Evolutionary conservation across 2,888 invertebrate genomes (phyloP), one percentile per base, ranked within the genome.

Genomic region (Parnassius apollo): DNA sequence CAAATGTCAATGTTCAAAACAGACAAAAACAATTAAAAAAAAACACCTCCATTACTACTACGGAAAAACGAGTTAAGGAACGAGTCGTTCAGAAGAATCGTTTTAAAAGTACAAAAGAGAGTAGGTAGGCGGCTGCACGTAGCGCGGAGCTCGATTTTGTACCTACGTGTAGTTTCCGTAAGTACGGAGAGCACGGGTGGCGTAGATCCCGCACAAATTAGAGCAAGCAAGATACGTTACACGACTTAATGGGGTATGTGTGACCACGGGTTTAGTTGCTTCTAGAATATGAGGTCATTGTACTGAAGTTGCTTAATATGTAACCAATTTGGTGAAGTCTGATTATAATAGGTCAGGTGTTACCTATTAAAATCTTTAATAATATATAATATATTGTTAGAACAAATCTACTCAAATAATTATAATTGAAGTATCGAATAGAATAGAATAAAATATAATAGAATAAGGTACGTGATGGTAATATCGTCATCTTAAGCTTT

Each of bases 161-260:
- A 49, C 48, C 49, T 42, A 49, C 48, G 55, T 50, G 48, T 55
- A 60, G 55, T 60, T 60, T 60, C 60, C 60, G 60, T 60, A 49
- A 60, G 60, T 60, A 60, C 55, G 49, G 49, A 49, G 48, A 49
- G 48, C 53, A 53, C 35, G 53, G 48, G 42, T 18, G 49, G 12
- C 12, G 49, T 13, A 49, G 49, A 58, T 50, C 58, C 52, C 55
- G 60, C 49, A 55, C 60, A 60, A 60, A 60, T 50, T 60, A 55
- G 60, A 60, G 49, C 48, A 50, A 60, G 49, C 48, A 50, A 42
- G 55, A 22, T 49, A 49, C 60, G 60, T 60, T 49, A 13, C 18
- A 45, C 45, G 45, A 48, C n/a, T 54, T 46, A 42, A 42, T 13
- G 35, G 59, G 35, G 18, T 18, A 53, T 35, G 46, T 53, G 46